Evolutionary conservation across 1,140 invertebrate species (phyloP).

Genomic region (Steinernema feltiae): DNA sequence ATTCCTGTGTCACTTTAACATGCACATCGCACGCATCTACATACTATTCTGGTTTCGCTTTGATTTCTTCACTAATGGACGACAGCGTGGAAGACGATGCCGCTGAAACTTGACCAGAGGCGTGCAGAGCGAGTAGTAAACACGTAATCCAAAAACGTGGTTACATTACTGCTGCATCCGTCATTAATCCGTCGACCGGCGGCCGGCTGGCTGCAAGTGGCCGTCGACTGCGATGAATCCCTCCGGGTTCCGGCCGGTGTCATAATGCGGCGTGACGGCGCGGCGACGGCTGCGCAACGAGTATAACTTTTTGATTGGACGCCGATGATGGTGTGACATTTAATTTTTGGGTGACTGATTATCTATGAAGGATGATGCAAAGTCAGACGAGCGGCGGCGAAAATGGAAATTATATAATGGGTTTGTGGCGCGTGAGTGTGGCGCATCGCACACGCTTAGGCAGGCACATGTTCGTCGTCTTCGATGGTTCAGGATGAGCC

Average conservation of each 20-base stretch:
- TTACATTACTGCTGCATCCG: not conserved
- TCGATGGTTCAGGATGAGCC: too few species aligned
- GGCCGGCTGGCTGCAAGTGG: not conserved
- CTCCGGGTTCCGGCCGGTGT: not conserved
- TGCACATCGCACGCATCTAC: too few species aligned
- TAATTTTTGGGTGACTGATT: conserved; percentile 15
- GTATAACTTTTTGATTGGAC: conserved; percentile 9
- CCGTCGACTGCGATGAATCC: too few species aligned
- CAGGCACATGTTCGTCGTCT: too few species aligned
- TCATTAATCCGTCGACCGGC: not conserved
- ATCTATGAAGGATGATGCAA: conserved; percentile 15
- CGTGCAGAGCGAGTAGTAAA: not conserved
- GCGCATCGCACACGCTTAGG: not conserved
- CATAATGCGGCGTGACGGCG: conserved; percentile 13
- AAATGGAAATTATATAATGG: conserved; percentile 10
- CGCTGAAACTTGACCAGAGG: not conserved
- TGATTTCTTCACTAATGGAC: conserved; percentile 10
- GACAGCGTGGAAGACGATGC: too few species aligned
- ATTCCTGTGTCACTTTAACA: not conserved
- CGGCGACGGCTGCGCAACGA: not conserved
- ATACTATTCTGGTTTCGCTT: too few species aligned
- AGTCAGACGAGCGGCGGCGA: not conserved
- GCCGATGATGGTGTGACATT: conserved; percentile 13
- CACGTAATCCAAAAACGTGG: not conserved
- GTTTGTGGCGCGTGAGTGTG: not conserved